A percentile compares a stretch with the other conserved stretches of the same genome.
These are phyloP conservation scores for Gracilinanus agilis DNA, from an alignment of 2,113 vertebrate genomes.

Conservation along the genomic window DNA sequence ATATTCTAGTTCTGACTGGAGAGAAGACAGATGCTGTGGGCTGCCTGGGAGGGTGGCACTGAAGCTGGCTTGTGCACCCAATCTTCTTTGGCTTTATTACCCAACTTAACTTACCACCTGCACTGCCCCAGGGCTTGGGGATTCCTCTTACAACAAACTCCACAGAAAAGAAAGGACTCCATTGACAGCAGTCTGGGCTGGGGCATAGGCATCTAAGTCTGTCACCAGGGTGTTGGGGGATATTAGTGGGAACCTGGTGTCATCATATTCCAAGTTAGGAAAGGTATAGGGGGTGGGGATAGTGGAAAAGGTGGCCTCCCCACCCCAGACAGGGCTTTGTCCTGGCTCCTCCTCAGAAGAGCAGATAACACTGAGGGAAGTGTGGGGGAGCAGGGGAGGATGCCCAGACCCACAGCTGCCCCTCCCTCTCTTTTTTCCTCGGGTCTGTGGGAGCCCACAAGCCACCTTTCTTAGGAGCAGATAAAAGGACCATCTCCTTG, in stretches of 20 bases:
- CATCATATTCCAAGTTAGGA: slow-evolving; percentile 56
- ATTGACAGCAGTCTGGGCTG: slow-evolving; percentile 48
- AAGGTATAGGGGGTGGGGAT: neutral
- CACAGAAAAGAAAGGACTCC: slow-evolving; percentile 65
- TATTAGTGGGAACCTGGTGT: slow-evolving; percentile 17
- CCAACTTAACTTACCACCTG: slow-evolving; percentile 51
- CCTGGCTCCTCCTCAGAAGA: slow-evolving; percentile 15
- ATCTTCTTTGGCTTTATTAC: slow-evolving; percentile 48
- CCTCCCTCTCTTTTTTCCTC: slow-evolving; percentile 60
- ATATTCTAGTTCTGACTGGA: neutral
- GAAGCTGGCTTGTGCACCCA: slow-evolving; percentile 52
- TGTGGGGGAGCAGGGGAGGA: neutral
- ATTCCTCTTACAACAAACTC: slow-evolving; percentile 67
- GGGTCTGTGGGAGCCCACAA: too few relatives aligned
- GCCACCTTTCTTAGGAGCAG: too few relatives aligned
- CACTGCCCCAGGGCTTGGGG: slow-evolving; percentile 43
- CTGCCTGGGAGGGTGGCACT: neutral
- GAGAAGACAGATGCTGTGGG: slow-evolving; percentile 25
- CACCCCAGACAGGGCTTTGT: neutral
- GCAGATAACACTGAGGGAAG: too few relatives aligned
- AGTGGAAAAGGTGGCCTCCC: slow-evolving; percentile 32
- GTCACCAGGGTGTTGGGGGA: slow-evolving; percentile 1
- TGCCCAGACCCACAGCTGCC: slow-evolving; percentile 32
- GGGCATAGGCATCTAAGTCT: slow-evolving; percentile 56
- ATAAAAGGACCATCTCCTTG: too few relatives aligned